Percentiles rank a stretch among this genome's conserved stretches.
phyloP scores from a whole-genome alignment of 64 coral and sea anemone species.

The Acropora yongei region DNA sequence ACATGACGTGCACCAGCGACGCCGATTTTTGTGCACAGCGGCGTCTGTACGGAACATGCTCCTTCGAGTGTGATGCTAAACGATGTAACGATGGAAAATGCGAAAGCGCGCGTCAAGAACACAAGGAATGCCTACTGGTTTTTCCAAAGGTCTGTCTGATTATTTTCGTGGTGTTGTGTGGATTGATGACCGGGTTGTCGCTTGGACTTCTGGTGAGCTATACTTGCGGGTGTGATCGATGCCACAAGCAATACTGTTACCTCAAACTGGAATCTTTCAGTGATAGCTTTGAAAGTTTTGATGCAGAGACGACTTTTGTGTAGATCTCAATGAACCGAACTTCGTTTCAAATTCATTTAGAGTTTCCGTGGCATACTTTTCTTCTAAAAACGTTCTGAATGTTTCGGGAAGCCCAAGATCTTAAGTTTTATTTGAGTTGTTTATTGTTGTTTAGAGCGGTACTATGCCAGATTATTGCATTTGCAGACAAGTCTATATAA shows the following conservation, averaged over 20 bases:
- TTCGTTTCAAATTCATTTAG: too few species aligned
- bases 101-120: background rate
- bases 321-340: background rate
- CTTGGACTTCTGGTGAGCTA: constrained; percentile 2
- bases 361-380: background rate
- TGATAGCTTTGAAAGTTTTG: background rate
- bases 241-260: background rate
- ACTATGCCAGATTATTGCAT: too few species aligned
- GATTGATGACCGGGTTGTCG: background rate
- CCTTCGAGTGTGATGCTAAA: constrained; percentile 64
- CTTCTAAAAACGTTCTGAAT: too few species aligned
- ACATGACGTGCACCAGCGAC: constrained; percentile 73
- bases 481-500: too few species aligned
- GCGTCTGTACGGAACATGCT: constrained; percentile 75
- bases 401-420: too few species aligned
- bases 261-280: background rate
- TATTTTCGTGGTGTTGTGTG: constrained; percentile 71
- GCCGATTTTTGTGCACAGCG: constrained; percentile 81
- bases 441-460: too few species aligned
- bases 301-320: background rate
- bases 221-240: background rate
- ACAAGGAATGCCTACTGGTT: background rate
- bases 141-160: constrained; percentile 60
- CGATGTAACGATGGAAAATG: constrained; percentile 52
- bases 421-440: too few species aligned